Percentiles rank a stretch among this genome's conserved stretches.
phyloP scores from a whole-genome alignment of 2,888 invertebrate species.

The Oithona nana region DNA sequence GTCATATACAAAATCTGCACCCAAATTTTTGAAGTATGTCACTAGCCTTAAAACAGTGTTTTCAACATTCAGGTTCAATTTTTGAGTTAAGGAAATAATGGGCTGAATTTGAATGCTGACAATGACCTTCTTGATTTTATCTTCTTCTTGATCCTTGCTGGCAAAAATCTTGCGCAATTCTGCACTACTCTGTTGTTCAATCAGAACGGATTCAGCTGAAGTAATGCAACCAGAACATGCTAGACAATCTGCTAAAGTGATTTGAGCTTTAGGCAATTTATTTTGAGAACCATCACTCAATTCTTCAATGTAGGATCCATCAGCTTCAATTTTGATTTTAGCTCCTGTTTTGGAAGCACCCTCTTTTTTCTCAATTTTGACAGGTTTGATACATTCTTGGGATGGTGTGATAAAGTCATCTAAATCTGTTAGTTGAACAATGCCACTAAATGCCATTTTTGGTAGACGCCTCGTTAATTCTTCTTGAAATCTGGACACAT shows the following conservation, averaged over 20 bases:
- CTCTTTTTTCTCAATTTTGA: conserved; percentile 52
- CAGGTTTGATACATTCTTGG: conserved; percentile 91
- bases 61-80: not conserved
- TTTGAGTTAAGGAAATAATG: conserved; percentile 9
- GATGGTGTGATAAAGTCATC: conserved; percentile 97
- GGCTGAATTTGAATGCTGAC: conserved; percentile 19
- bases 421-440: conserved; percentile 76
- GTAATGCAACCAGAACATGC: conserved; percentile 93
- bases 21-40: conserved; percentile 35
- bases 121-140: conserved; percentile 16
- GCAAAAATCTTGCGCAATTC: conserved; percentile 38
- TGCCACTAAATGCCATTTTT: conserved; percentile 62
- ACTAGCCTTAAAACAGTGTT: not conserved
- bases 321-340: conserved; percentile 70
- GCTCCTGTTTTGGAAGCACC: conserved; percentile 25
- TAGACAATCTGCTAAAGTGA: conserved; percentile 84
- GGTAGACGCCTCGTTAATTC: too few species aligned
- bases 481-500: too few species aligned
- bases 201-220: conserved; percentile 92
- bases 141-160: not conserved
- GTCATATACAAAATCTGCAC: conserved; percentile 70
- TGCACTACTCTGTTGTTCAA: conserved; percentile 82
- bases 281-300: conserved; percentile 35
- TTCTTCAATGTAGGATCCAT: conserved; percentile 56
- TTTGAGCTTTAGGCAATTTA: conserved; percentile 64